Percentiles rank a stretch among this genome's conserved stretches.
Conservation (phyloP, 2,888 invertebrate species). For the Cabera pusaria region DNA sequence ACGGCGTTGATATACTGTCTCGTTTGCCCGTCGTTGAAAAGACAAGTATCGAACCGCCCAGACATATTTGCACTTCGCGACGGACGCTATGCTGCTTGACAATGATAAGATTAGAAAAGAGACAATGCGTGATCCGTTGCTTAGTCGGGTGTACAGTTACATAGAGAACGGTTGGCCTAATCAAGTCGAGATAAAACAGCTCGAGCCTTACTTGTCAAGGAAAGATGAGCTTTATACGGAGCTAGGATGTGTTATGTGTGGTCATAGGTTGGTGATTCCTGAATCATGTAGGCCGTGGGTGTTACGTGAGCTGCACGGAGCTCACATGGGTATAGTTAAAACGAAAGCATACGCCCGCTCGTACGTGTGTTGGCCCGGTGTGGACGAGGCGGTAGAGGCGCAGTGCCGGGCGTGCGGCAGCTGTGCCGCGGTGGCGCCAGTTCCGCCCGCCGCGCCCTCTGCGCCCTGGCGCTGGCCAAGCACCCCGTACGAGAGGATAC, state of each 20-base stretch:
- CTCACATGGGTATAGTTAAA: constrained; percentile 26
- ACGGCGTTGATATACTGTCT: too few relatives aligned
- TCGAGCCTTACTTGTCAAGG: constrained; percentile 29
- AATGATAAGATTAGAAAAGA: constrained; percentile 13
- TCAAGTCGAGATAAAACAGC: constrained; percentile 4
- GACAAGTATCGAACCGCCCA: constrained; percentile 24
- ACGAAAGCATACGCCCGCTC: constrained; percentile 21
- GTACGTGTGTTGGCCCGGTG: too few relatives aligned
- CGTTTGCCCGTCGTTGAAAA: background rate
- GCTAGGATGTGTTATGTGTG: constrained; percentile 26
- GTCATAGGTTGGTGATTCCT: constrained; percentile 7
- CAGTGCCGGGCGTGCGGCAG: too few relatives aligned
- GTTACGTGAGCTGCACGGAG: constrained; percentile 13
- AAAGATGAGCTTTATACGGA: constrained; percentile 28
- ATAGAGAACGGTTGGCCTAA: constrained; percentile 30
- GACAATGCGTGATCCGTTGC: constrained; percentile 17
- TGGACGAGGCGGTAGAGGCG: too few relatives aligned
- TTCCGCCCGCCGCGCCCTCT: too few relatives aligned
- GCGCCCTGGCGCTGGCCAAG: too few relatives aligned
- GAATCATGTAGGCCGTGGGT: constrained; percentile 7
- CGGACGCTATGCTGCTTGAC: constrained; percentile 20
- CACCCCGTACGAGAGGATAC: too few relatives aligned
- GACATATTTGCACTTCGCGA: constrained; percentile 25
- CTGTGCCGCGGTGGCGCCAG: too few relatives aligned
- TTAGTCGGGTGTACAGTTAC: constrained; percentile 22